phyloP scores from a whole-genome alignment of 1,140 invertebrate genomes.

The Nasonia giraulti region DNA sequence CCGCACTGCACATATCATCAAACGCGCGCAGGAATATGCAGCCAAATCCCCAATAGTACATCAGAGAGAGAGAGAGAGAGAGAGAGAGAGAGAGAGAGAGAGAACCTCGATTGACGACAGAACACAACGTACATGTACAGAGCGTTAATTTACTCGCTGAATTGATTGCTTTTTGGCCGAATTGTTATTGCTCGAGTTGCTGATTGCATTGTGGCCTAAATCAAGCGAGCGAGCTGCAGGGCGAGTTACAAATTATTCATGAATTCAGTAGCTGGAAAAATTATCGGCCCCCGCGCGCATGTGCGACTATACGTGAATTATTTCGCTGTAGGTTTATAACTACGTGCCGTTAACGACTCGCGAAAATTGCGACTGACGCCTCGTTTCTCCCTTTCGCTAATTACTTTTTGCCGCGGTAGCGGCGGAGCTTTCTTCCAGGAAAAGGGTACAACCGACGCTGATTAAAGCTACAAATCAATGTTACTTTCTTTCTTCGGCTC shows the following conservation, averaged over 20 bases:
- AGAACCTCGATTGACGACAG: background rate
- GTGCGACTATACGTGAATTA: background rate
- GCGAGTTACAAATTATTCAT: background rate
- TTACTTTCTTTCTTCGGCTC: background rate
- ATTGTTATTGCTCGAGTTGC: background rate
- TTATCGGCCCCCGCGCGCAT: background rate
- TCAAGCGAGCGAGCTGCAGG: background rate
- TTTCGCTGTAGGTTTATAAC: background rate
- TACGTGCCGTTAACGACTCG: background rate
- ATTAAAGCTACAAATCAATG: constrained; percentile 1
- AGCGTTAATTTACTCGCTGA: background rate
- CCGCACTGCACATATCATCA: no score
- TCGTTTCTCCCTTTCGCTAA: background rate
- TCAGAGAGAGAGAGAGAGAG: no score
- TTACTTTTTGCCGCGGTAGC: background rate
- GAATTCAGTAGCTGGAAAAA: background rate
- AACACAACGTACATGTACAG: no score
- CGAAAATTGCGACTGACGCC: background rate
- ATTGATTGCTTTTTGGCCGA: constrained; percentile 3
- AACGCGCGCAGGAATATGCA: no score
- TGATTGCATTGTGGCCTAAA: constrained; percentile 20
- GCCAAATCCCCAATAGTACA: no score
- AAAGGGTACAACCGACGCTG: background rate
- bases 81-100: no score
- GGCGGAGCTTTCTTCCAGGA: background rate